Evolutionary conservation across 2,888 invertebrate species (phyloP), one percentile per base, ranked within the genome.

Genomic region (Sabatieria punctata): DNA sequence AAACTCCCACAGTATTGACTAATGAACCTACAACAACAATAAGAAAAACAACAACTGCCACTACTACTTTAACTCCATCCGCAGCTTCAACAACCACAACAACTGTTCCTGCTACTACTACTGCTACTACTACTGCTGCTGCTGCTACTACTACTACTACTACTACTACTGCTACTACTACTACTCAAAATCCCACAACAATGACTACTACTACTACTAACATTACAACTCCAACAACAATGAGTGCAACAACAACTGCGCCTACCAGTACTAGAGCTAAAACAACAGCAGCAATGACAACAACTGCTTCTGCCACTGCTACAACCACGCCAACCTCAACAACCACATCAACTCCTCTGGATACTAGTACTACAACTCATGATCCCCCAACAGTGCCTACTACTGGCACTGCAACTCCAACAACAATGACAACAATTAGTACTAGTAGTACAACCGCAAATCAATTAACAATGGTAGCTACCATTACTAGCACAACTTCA

Each of bases 21-120:
- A 43, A 36, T 43, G 40, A 6, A n/a, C 4, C 41, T 43, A 41
- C 44, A 6, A 43, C n/a, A n/a, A n/a, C n/a, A n/a, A n/a, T n/a
- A n/a, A n/a, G n/a, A n/a, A n/a, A n/a, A n/a, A n/a, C n/a, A n/a
- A n/a, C n/a, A 33, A 33, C 15, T 33, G 15, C n/a, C n/a, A 33
- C 33, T 15, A 33, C 33, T 33, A 33, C n/a, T 33, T n/a, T n/a
- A n/a, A n/a, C n/a, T n/a, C n/a, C n/a, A n/a, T n/a, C 39, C 23
- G 8, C 39, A 11, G 23, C 39, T n/a, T 22, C 39, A 22, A 8
- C 23, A 39, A 39, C 39, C 23, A 39, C 39, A 21, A 39, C 39
- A 19, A 21, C 39, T n/a, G 8, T n/a, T 39, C 13, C 30, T 11
- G n/a, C 39, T 19, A 39, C 39, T 13, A 11, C 39, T n/a, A 39